These are phyloP conservation scores for Panopea generosa DNA, from an alignment of 2,888 invertebrate genomes.

Conservation along the genomic window DNA sequence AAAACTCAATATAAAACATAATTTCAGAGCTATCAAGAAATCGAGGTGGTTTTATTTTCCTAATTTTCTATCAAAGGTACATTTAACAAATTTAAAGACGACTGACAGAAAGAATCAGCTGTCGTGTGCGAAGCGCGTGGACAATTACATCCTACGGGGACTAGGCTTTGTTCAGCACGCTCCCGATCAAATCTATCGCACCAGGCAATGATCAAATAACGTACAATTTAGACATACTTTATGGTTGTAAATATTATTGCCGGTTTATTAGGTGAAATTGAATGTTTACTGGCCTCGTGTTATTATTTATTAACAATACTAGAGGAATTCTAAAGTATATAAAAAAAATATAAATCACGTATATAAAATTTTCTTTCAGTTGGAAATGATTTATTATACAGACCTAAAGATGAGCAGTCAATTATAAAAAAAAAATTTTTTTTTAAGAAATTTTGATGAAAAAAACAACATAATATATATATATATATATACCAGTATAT, in stretches of 20 bases:
- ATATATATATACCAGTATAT: too few relatives aligned
- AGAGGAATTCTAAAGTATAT: too few relatives aligned
- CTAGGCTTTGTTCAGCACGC: conserved; percentile 30
- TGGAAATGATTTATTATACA: too few relatives aligned
- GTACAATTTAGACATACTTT: conserved; percentile 22
- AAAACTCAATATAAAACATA: not conserved
- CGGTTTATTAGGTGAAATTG: too few relatives aligned
- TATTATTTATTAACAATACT: too few relatives aligned
- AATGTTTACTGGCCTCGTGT: too few relatives aligned
- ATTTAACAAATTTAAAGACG: conserved; percentile 36
- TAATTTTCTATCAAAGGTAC: conserved; percentile 37
- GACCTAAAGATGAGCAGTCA: too few relatives aligned
- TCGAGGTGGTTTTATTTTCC: conserved; percentile 28
- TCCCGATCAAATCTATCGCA: conserved; percentile 7
- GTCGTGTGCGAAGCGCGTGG: conserved; percentile 57
- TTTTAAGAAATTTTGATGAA: too few relatives aligned
- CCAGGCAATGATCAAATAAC: not conserved
- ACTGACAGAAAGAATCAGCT: conserved; percentile 34
- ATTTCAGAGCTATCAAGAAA: conserved; percentile 38
- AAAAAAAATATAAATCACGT: too few relatives aligned
- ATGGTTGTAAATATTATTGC: conserved; percentile 14
- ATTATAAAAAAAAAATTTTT: too few relatives aligned
- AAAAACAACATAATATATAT: too few relatives aligned
- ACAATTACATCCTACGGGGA: conserved; percentile 32
- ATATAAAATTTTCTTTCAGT: too few relatives aligned